Base-by-base conservation (phyloP, 2,113 vertebrate genomes). In the Calyptomena viridis region DNA sequence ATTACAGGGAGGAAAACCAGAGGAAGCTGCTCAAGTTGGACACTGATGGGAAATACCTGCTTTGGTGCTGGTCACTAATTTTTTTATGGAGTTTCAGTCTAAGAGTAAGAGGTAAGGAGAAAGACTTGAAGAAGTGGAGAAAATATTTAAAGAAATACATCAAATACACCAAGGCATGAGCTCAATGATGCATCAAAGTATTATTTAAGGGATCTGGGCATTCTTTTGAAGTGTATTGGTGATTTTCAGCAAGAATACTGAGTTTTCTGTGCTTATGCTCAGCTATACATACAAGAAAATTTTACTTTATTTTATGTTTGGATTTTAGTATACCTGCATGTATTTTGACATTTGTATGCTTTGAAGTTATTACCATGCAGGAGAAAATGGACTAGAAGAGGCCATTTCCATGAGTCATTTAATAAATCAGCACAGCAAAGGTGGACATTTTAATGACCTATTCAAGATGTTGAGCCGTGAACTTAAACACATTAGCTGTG, bases 341-440 rank as follows among this genome's bases (percentile, higher is more conserved):
- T 31, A 77, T 69, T 93, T 90, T 82, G 75, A 83, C 22, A 58
- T 68, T 37, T 58, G 11, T 42, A 52, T 76, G 22, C n/a, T 79
- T 78, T 71, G 46, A 52, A 90, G 93, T 86, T 88, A 80, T 77
- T 83, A 59, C 33, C 44, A 25, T 27, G 31, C 11, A 62, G 44
- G 12, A 66, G 75, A 80, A 85, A 87, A 83, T 59, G 46, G n/a
- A 85, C n/a, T 93, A 20, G 52, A 35, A 33, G 11, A 62, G 23
- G 55, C 50, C 63, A 62, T 94, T 95, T 90, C 22, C 18, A 25
- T 40, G 6, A 94, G 55, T 50, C 19, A 18, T 80, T 88, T 80
- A 83, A 90, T 89, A 89, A 92, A 89, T 89, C 53, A 94, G 22
- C 52, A 33, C 33, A 83, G 58, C 55, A 79, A 91, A 91, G 19